Evolutionary conservation across 2,888 invertebrate species (phyloP), one percentile per base, ranked within the genome.

Genomic region (Hoplodrina blanda): DNA sequence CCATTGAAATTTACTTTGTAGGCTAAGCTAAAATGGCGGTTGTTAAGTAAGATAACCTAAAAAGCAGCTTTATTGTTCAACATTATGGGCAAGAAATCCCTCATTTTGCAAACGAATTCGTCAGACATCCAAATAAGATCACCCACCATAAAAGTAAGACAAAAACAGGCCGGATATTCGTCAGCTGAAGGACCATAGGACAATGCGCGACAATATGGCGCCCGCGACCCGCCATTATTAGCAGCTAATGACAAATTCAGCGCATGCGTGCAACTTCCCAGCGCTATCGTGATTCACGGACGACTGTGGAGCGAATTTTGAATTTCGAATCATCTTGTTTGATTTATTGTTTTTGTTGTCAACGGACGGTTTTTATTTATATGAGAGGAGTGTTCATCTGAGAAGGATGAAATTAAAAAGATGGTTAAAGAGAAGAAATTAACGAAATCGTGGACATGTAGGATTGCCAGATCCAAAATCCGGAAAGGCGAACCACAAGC

Each of bases 221-320:
- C 62, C 76, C 71, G 78, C 69, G 83, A 81, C 41, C 74, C 62
- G 81, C 76, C 85, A 82, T 83, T 81, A 85, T 85, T 83, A 76
- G 63, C 78, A 78, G 68, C 85, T 89, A 89, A 92, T 92, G 90
- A 84, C 87, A 88, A 85, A 94, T 94, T 91, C 94, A 82, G 81
- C 78, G 85, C 93, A 93, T 92, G 93, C 85, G 82, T 82, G 72
- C 83, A 73, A 90, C 93, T 92, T 93, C 92, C 91, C 91, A 84
- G 85, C 83, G 86, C 65, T 77, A 84, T 76, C 85, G 84, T 93
- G 94, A 93, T 85, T 93, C 93, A 93, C 88, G 87, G 80, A 52
- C 72, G 62, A 46, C 57, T 64, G 65, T 65, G 41, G 70, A 76
- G 75, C 78, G 79, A 82, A 81, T 86, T 87, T 85, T 85, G 82